Percentiles rank a stretch among this genome's conserved stretches.
Conservation (phyloP, 2,888 invertebrate genomes). For the Brachyptera risi region DNA sequence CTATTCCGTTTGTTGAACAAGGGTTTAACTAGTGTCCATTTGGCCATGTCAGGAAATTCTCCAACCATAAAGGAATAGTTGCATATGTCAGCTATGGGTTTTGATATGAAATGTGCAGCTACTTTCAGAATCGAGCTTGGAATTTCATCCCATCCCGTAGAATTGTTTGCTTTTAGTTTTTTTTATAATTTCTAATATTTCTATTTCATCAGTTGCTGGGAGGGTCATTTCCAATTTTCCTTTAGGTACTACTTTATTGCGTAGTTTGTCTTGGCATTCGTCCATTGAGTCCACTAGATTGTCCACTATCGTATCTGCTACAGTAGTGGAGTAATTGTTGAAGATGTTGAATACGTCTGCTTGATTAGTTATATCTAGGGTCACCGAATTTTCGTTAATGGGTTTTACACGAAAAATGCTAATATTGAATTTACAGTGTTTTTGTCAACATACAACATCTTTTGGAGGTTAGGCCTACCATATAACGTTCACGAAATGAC, state of each 20-base stretch:
- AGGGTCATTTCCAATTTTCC: not conserved
- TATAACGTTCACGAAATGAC: no score
- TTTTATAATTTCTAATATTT: not conserved
- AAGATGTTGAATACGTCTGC: not conserved
- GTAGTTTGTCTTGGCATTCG: not conserved
- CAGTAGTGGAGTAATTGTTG: not conserved
- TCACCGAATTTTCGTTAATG: no score
- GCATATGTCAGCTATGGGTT: not conserved
- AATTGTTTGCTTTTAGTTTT: not conserved
- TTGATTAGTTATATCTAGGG: not conserved
- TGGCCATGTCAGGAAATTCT: not conserved
- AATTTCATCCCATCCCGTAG: not conserved
- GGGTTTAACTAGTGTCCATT: not conserved
- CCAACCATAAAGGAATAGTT: slow-evolving; percentile 2
- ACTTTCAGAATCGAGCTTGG: not conserved
- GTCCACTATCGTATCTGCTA: not conserved
- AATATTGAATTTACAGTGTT: no score
- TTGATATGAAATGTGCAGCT: not conserved
- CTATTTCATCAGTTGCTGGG: not conserved
- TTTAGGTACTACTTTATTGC: not conserved
- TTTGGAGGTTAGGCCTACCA: no score
- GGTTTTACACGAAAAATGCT: no score
- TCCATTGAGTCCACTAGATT: not conserved
- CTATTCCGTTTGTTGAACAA: not conserved
- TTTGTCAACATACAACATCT: not conserved